Base-by-base conservation (phyloP, 2,113 vertebrate genomes). In the Pogonocichla stellata region DNA sequence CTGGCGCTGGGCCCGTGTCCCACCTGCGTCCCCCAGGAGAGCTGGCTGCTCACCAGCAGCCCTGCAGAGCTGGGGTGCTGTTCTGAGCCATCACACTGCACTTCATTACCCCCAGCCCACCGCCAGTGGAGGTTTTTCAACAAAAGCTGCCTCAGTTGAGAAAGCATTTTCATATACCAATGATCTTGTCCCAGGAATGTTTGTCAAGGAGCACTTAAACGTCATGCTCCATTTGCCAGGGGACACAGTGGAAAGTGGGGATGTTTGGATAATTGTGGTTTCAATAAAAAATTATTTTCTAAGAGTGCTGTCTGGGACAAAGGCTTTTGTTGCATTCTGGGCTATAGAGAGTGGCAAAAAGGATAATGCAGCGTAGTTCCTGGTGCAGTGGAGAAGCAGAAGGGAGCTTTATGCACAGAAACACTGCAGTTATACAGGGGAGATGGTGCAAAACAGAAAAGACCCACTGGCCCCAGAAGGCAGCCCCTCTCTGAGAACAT, bases 91-190 rank as follows among this genome's bases (percentile, higher is more conserved):
- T 89, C 86, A 86, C 88, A 71, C 20, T 80, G 56, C 67, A 74
- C 77, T 84, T 93, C 91, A 92, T 92, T 95, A 86, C 40, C 93
- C 77, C 90, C 38, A 56, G 33, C 48, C 60, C 50, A 91, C 83
- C 69, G 50, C 73, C 86, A 53, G 3, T 14, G 34, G 81, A 93
- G 57, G 62, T n/a, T 95, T 93, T 91, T 72, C 80, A 84, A 57
- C 78, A 86, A 75, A 92, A 89, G 53, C 61, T 67, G 61, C 70
- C 64, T 70, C 72, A 57, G 82, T 48, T 86, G 43, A 74, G 88
- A 89, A 93, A 78, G 65, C 28, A 19, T 91, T 86, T 91, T 74
- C n/a, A 77, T 78, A 60, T 20, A 40, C 34, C 40, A 60, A 86
- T 20, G 69, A 62, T 80, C 70, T 79, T 74, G 64, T 71, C 85